Base-by-base conservation (phyloP, 2,888 invertebrate genomes). In the Chouioia cunea region DNA sequence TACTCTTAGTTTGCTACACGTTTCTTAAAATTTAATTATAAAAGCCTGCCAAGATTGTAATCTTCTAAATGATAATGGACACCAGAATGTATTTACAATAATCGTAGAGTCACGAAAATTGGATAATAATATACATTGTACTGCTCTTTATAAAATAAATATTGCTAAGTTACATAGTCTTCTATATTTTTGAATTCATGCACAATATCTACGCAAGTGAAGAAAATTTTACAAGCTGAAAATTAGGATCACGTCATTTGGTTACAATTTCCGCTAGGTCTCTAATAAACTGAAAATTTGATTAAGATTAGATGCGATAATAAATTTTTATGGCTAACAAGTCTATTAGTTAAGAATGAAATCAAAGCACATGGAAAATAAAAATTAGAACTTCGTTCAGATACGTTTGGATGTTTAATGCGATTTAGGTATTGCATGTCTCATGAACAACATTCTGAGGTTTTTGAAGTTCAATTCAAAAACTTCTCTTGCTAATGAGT, bases 1-100 rank as follows among this genome's bases (percentile, higher is more conserved):
- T 27, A 54, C 46, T 54, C 36, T 50, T 56, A 64, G 47, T 54
- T 46, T 23, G 54, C 47, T 77, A 74, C 72, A 71, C 72, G 73
- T 76, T 74, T 73, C 76, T 77, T 73, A 71, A 76, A 77, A 79
- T 78, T 77, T 76, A 79, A 78, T 80, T 79, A 79, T 74, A 75
- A 73, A 65, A 71, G 57, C 69, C 65, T 36, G 44, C 73, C 66
- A 36, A 63, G 76, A 77, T 75, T 74, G 58, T 67, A 75, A 78
- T 78, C 73, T 69, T 73, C 71, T 68, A 65, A 73, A 73, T 67
- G 75, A 76, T 77, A 76, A 76, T 75, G 70, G 73, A 75, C 74
- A 73, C 73, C 69, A 57, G 48, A 53, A 53, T 59, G 62, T 54
- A 12, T 56, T n/a, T 27, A 66, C 57, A 27, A 65, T 69, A 57